Base-by-base conservation (phyloP, 2,888 invertebrate genomes). In the Hymenopus coronatus region DNA sequence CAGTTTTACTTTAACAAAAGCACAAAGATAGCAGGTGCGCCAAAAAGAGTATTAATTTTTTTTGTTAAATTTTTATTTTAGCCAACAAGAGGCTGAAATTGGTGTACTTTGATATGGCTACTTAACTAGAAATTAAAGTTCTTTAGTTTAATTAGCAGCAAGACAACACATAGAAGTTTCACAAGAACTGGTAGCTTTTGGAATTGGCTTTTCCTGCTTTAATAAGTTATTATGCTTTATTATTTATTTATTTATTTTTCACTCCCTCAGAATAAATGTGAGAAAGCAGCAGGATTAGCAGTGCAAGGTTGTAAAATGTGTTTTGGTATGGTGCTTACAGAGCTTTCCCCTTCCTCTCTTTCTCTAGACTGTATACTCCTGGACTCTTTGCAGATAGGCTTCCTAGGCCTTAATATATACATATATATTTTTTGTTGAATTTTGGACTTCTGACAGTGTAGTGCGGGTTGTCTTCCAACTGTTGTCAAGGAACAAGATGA, bases 31-130 rank as follows among this genome's bases (percentile, higher is more conserved):
- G 33, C 28, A 20, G 20, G 33, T 25, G 25, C 28, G 84, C 33
- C 28, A 28, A 87, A 81, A 33, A 82, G 82, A 82, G 87, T 33
- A 33, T 40, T 33, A 33, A 6, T 3, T 33, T 33, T 40, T n/a
- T 82, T 82, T 30, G 40, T 82, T 28, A 27, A 3, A 33, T 33
- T 40, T 82, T 81, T 82, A 33, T 28, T 33, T 25, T 82, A 87
- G 87, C 87, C 82, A 40, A 82, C 87, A 82, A 87, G 87, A 87
- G 87, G 82, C 87, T 33, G 15, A 87, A 12, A 82, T 87, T 28
- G 82, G 33, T 87, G 87, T 27, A 40, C 54, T 86, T 86, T 25
- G 30, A 28, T 86, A 86, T 81, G 86, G 54, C 70, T 86, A 70
- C 85, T 40, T 40, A 14, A 46, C 40, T 40, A 14, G 27, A 54